These are phyloP conservation scores for Pelosia muscerda DNA, from an alignment of 2,888 invertebrate genomes.

Conservation along the genomic window DNA sequence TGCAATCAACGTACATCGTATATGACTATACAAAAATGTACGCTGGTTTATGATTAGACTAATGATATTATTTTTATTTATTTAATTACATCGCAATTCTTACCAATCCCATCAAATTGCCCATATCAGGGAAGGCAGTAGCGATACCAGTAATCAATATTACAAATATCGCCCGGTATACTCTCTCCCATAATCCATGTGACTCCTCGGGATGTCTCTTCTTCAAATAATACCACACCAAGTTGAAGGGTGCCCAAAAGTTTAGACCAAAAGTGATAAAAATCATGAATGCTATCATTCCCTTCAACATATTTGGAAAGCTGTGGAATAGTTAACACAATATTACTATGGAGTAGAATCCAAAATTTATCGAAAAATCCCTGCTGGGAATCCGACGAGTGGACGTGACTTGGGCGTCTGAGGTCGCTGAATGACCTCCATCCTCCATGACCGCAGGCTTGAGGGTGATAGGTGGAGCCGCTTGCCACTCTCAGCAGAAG, in stretches of 20 bases:
- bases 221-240: conserved; percentile 78
- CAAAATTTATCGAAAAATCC: too few relatives aligned
- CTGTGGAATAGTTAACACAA: conserved; percentile 55
- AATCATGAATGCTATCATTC: conserved; percentile 80
- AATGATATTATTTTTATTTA: too few relatives aligned
- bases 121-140: conserved; percentile 78
- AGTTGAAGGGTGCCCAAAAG: conserved; percentile 82
- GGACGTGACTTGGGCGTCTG: too few relatives aligned
- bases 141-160: conserved; percentile 71
- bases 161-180: conserved; percentile 71
- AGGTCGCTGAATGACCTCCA: too few relatives aligned
- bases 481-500: too few relatives aligned
- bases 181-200: conserved; percentile 78
- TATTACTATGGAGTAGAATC: not conserved
- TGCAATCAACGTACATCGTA: too few relatives aligned
- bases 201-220: conserved; percentile 66
- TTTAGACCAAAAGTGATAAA: conserved; percentile 80
- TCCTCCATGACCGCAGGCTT: too few relatives aligned
- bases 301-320: conserved; percentile 75
- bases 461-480: too few relatives aligned
- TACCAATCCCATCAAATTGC: conserved; percentile 80
- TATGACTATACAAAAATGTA: too few relatives aligned
- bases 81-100: conserved; percentile 48
- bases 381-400: too few relatives aligned
- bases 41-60: too few relatives aligned